A percentile compares a stretch with the other conserved stretches of the same genome.
Evolutionary conservation across 2,797 vertebrate species (phyloP).

Genomic region (Urocyon cinereoargenteus): DNA sequence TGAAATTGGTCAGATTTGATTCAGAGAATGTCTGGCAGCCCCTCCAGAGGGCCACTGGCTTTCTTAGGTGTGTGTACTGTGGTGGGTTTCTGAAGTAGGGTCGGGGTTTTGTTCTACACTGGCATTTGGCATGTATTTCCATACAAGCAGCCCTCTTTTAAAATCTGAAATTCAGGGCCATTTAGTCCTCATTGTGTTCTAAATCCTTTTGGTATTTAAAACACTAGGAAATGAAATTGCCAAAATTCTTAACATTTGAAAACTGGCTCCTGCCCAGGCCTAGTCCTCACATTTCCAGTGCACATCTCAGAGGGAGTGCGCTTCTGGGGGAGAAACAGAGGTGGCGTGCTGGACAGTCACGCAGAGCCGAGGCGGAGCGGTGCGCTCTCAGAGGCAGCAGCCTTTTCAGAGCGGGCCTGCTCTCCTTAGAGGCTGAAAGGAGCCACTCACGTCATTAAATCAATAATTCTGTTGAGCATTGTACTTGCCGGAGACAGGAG

Average conservation of each 20-base stretch:
- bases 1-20: constrained; percentile 55
- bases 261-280: constrained; percentile 50
- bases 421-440: background rate
- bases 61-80: background rate
- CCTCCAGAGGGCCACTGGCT: constrained; percentile 8
- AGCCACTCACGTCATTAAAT: background rate
- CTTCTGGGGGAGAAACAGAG: background rate
- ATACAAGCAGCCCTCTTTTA: constrained; percentile 19
- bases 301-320: background rate
- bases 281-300: constrained; percentile 26
- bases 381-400: background rate
- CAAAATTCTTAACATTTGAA: constrained; percentile 74
- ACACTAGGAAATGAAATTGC: constrained; percentile 65
- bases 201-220: constrained; percentile 74
- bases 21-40: background rate
- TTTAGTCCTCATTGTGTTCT: constrained; percentile 66
- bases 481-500: background rate
- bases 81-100: background rate
- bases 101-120: constrained; percentile 28
- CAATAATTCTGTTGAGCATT: background rate
- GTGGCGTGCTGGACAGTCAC: background rate
- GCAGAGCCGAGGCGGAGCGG: background rate
- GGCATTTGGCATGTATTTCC: constrained; percentile 42
- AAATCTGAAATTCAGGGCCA: constrained; percentile 56
- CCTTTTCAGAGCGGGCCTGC: background rate